Percentiles rank a stretch among this genome's conserved stretches.
Evolutionary conservation across 1,140 invertebrate species (phyloP).

Genomic region (Penaeus vannamei): DNA sequence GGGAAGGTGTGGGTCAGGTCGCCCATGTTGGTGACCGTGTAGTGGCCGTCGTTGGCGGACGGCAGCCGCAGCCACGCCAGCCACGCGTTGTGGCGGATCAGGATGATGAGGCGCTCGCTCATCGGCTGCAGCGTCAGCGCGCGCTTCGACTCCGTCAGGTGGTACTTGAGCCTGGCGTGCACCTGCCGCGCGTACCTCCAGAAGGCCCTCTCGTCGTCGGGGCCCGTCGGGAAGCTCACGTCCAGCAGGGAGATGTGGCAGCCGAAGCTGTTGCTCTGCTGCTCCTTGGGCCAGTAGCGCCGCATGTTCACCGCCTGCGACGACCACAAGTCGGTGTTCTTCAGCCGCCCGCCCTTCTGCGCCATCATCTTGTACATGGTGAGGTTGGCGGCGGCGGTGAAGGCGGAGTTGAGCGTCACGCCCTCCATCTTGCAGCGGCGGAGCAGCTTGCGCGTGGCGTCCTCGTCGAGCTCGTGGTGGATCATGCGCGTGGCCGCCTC

Average conservation of each 20-base stretch:
- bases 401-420: conserved; percentile 56
- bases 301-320: conserved; percentile 58
- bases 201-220: conserved; percentile 47
- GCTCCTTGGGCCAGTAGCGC: conserved; percentile 58
- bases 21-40: conserved; percentile 67
- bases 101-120: conserved; percentile 54
- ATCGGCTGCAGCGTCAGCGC: conserved; percentile 61
- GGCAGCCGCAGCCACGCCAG: conserved; percentile 54
- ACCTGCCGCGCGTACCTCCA: conserved; percentile 63
- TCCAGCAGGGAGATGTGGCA: conserved; percentile 61
- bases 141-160: conserved; percentile 52
- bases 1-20: conserved; percentile 59
- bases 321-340: conserved; percentile 33
- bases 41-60: conserved; percentile 66
- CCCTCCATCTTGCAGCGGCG: conserved; percentile 56
- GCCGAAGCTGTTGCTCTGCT: conserved; percentile 45
- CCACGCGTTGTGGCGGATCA: conserved; percentile 52
- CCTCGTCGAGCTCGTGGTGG: conserved; percentile 56
- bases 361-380: conserved; percentile 44
- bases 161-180: conserved; percentile 46
- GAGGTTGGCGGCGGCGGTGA: conserved; percentile 61
- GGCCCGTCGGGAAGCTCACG: conserved; percentile 44
- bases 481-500: conserved; percentile 39
- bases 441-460: conserved; percentile 45
- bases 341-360: not conserved